Evolutionary conservation across 2,888 invertebrate genomes (phyloP), one percentile per base, ranked within the genome.

Genomic region (Drosophila rellima): DNA sequence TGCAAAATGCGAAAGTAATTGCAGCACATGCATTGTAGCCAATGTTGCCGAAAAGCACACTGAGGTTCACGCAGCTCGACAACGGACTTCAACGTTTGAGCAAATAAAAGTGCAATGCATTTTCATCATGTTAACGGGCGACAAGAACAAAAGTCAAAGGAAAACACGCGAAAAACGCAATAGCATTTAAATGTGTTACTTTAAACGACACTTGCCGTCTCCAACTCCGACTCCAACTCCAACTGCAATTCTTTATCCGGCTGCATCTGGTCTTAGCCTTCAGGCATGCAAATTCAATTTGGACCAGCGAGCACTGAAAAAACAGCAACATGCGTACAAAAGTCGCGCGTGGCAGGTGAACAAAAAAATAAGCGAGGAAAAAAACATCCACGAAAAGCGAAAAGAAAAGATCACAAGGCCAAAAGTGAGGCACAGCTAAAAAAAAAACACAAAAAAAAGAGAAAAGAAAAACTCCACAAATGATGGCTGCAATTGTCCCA

Each of bases 241-340:
- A 20, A 39, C 40, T 35, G 18, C 45, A 11, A 17, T 50, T 63
- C 23, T 44, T 61, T 54, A 59, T 52, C 40, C 57, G 20, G 60
- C 59, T 60, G 39, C 71, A 63, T 55, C 70, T 56, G 88, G 68
- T 74, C 89, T 83, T 83, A 69, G 82, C 84, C 72, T 70, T 73
- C 69, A 70, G 89, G 82, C 75, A 87, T 87, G 84, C 87, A 88
- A 83, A 83, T 83, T 83, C 87, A 83, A 88, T 83, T 83, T 88
- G 79, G 67, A 61, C 61, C 65, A 56, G 45, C 56, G 50, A 67
- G 51, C 65, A 66, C 56, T 50, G 50, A 62, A 80, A 68, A 70
- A 70, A 55, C 55, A 60, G 69, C 61, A 61, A 86, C 70, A 88
- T 82, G 86, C 88, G 88, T 88, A 71, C 80, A 63, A 80, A 74